Base-by-base conservation (phyloP, 2,888 invertebrate species). In the Diarsia brunnea region DNA sequence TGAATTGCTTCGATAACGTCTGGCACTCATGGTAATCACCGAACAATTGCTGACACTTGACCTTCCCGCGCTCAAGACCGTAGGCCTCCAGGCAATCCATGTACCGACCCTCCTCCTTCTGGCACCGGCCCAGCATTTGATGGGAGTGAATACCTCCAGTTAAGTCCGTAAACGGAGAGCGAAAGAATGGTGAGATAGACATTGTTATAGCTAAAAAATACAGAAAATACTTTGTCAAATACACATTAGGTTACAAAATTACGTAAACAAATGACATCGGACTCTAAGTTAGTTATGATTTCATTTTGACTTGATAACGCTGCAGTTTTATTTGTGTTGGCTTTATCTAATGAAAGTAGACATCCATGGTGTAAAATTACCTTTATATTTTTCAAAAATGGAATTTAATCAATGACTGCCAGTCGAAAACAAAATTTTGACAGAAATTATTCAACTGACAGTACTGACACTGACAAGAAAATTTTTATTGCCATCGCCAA, bases 31-130 rank as follows among this genome's bases (percentile, higher is more conserved):
- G 95, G 87, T 97, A 98, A 92, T 98, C 98, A 0, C 96, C 95
- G 74, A 98, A 96, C 12, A 98, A 91, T 70, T 96, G 92, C 8
- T 93, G 90, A 91, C 98, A 98, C 90, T 97, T 97, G n/a, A 89
- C 89, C 53, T 94, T 87, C 0, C 98, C 98, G 60, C 97, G 96
- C n/a, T 97, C 97, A 16, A 97, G 87, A 2, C 98, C 98, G 85
- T 98, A 98, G 4, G 98, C 98, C 90, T 98, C 98, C 67, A 98
- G 90, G 89, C 98, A 98, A 84, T 98, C 98, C 95, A 98, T 97
- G 89, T 97, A 97, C 49, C 97, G 97, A 91, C 98, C 95, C 94
- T 98, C 98, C 85, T 98, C 94, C 75, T 97, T 96, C 53, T 97
- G 97, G 90, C 98, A 98, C 43, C 93, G 91, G 38, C 97, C 97